Percentiles rank a stretch among this genome's conserved stretches.
Conservation (phyloP, 2,113 vertebrate species). For the Protomyctophum bolini region DNA sequence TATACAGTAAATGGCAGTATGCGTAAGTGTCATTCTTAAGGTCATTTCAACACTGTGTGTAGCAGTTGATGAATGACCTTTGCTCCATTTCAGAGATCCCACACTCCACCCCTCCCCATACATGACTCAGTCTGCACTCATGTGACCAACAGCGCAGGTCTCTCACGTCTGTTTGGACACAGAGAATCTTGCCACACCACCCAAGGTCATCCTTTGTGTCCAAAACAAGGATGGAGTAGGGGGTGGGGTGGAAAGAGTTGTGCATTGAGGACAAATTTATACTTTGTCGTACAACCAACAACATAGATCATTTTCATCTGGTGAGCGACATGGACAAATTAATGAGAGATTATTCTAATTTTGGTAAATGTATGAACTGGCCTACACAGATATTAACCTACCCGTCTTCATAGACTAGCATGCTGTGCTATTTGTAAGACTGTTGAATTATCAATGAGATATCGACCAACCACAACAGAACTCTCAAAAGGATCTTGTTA, state of each 20-base stretch:
- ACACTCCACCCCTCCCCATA: constrained; percentile 29
- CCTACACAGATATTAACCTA: neutral
- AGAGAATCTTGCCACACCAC: constrained; percentile 31
- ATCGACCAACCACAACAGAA: neutral
- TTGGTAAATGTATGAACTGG: neutral
- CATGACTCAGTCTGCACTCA: constrained; percentile 31
- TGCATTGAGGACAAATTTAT: neutral
- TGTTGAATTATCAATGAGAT: constrained; percentile 36
- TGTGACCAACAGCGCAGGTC: constrained; percentile 50
- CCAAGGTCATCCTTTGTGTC: constrained; percentile 43
- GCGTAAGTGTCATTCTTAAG: neutral
- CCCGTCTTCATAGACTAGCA: neutral
- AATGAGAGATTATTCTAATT: too few relatives aligned
- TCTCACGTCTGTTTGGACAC: neutral
- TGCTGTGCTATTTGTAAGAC: constrained; percentile 14
- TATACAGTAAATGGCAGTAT: neutral
- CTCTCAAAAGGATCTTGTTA: neutral
- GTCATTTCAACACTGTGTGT: constrained; percentile 12
- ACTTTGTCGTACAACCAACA: too few relatives aligned
- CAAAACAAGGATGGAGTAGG: neutral
- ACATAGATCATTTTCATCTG: neutral
- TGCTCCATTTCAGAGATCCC: constrained; percentile 61
- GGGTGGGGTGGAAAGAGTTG: neutral
- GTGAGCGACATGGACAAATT: neutral
- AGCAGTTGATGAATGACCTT: constrained; percentile 57